phyloP scores from a whole-genome alignment of 2,888 invertebrate genomes.

The Drosophila stalkeri region DNA sequence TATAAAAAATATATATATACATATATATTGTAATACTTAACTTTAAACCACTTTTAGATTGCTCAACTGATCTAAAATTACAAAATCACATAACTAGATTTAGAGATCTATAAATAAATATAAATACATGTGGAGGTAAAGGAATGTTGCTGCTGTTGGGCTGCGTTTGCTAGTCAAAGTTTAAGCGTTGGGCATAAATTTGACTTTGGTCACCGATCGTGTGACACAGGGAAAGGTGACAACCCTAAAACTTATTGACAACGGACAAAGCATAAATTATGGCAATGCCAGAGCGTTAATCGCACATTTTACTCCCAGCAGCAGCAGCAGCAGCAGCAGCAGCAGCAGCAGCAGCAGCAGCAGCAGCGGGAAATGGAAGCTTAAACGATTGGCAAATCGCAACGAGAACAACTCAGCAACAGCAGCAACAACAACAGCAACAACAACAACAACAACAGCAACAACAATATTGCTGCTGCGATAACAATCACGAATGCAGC shows the following conservation, averaged over 20 bases:
- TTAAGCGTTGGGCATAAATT: conserved; percentile 59
- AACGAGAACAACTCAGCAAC: conserved; percentile 39
- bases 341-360: conserved; percentile 40
- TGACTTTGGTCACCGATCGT: conserved; percentile 60
- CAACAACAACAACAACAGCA: conserved; percentile 24
- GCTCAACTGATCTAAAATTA: background rate
- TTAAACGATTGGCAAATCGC: conserved; percentile 65
- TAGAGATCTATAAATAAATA: conserved; percentile 5
- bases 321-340: conserved; percentile 36
- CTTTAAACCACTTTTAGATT: background rate
- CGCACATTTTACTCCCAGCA: conserved; percentile 66
- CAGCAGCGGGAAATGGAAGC: conserved; percentile 41
- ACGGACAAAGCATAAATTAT: conserved; percentile 73
- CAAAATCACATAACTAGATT: background rate
- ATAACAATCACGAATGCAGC: conserved; percentile 27
- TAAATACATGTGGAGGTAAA: background rate
- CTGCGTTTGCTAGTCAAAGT: conserved; percentile 27
- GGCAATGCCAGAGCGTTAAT: conserved; percentile 70
- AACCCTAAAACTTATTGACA: conserved; percentile 68
- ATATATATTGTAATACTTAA: background rate
- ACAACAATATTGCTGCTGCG: background rate
- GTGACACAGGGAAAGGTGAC: conserved; percentile 61
- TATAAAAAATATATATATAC: too few species aligned
- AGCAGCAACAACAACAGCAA: conserved; percentile 58
- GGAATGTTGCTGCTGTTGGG: conserved; percentile 23